Conservation (phyloP, 1,140 invertebrate genomes). For the Bathynomus jamesi region DNA sequence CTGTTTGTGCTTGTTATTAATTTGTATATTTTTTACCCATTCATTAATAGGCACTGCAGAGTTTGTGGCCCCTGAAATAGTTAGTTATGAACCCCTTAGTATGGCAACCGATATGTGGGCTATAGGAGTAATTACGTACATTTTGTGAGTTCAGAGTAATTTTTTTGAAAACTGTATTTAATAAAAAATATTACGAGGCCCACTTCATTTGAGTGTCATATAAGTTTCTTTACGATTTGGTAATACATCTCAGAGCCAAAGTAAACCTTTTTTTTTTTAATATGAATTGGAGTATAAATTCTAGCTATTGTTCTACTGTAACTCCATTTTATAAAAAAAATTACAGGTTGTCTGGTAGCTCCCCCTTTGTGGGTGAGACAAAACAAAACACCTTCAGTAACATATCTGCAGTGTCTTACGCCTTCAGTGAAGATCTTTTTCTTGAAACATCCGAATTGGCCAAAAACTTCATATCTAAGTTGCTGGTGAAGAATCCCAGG, state of each 20-base stretch:
- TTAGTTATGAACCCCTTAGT: conserved; percentile 47
- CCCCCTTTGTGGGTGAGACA: conserved; percentile 53
- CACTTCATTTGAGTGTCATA: too few species aligned
- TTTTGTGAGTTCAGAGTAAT: conserved; percentile 46
- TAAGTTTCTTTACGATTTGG: too few species aligned
- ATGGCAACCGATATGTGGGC: conserved; percentile 48
- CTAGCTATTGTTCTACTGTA: too few species aligned
- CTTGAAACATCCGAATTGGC: conserved; percentile 48
- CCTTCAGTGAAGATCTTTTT: conserved; percentile 52
- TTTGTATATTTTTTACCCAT: too few species aligned
- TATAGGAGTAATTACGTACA: conserved; percentile 48
- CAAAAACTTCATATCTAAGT: conserved; percentile 51
- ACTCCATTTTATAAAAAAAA: too few species aligned
- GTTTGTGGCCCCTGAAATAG: conserved; percentile 49
- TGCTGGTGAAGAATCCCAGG: conserved; percentile 50
- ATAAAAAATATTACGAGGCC: too few species aligned
- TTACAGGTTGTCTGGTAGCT: conserved; percentile 49
- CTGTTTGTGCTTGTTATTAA: too few species aligned
- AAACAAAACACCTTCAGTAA: conserved; percentile 53
- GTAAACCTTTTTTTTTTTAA: too few species aligned
- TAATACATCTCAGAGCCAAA: too few species aligned
- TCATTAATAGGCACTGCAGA: conserved; percentile 35
- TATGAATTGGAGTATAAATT: too few species aligned
- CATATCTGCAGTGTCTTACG: conserved; percentile 49
- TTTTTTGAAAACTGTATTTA: too few species aligned